Conservation (phyloP, 2,113 vertebrate genomes). For the Setophaga petechia region DNA sequence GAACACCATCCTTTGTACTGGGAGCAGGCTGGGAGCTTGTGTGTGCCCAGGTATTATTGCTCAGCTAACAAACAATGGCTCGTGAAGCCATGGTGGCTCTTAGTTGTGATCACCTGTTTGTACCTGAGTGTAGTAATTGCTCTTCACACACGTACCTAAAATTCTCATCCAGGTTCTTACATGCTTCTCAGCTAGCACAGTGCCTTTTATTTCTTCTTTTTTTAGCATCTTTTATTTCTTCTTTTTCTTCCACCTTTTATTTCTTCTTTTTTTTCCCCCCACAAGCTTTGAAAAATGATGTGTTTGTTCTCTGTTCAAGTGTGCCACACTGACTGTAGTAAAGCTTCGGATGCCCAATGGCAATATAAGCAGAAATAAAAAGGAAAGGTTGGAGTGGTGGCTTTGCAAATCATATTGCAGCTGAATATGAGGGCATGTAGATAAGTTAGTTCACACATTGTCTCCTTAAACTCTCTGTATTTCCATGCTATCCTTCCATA, state of each 20-base stretch:
- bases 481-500: not conserved
- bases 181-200: not conserved
- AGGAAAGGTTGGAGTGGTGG: not conserved
- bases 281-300: not conserved
- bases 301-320: not conserved
- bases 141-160: not conserved
- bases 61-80: not conserved
- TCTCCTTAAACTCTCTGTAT: not conserved
- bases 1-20: not conserved
- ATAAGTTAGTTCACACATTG: not conserved
- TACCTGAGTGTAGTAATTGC: not conserved
- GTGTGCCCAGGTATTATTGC: not conserved
- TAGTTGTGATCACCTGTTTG: not conserved
- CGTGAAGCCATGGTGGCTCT: rapidly evolving
- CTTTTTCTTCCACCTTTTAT: not conserved
- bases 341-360: not conserved
- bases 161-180: not conserved
- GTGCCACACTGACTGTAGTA: not conserved
- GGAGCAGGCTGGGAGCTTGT: not conserved
- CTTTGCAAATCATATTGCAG: not conserved
- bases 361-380: not conserved
- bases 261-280: no score
- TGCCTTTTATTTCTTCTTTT: not conserved
- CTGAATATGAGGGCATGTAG: not conserved
- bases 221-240: not conserved